These are phyloP conservation scores for Drosophila sechellia DNA, from an alignment of 1,140 invertebrate species.

Conservation along the genomic window DNA sequence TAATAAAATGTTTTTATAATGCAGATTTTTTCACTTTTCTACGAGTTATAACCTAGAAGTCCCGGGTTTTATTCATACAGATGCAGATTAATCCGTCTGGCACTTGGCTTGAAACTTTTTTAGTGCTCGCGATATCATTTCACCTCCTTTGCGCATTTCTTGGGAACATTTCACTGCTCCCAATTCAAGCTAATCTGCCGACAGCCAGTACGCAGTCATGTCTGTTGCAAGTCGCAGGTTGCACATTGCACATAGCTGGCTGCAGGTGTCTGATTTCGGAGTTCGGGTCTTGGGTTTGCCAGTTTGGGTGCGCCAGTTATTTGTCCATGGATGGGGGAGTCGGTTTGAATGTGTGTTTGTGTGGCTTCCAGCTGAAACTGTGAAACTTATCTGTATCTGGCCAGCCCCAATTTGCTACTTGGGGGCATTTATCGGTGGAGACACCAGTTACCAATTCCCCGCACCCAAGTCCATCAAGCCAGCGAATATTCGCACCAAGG, in stretches of 20 bases:
- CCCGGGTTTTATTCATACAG: neutral
- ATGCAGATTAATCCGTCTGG: neutral
- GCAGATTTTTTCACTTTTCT: too few species aligned
- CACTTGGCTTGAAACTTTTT: neutral
- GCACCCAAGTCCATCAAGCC: neutral
- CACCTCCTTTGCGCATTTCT: neutral
- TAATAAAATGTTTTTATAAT: too few species aligned
- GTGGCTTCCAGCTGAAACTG: neutral
- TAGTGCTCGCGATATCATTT: neutral
- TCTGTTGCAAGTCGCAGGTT: slow-evolving; percentile 19
- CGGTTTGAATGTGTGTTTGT: neutral
- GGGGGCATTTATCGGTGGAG: slow-evolving; percentile 14
- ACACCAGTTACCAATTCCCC: neutral
- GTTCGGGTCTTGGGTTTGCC: neutral
- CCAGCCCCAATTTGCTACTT: slow-evolving; percentile 29
- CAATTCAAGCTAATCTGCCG: slow-evolving; percentile 17
- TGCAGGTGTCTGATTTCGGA: neutral
- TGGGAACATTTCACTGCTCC: neutral
- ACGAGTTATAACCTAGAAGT: too few species aligned
- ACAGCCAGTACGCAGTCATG: slow-evolving; percentile 13
- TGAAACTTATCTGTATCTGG: slow-evolving; percentile 31
- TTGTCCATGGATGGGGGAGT: neutral
- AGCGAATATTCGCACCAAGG: neutral
- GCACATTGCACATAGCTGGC: neutral
- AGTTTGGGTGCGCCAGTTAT: neutral